Conservation (phyloP, 1,140 invertebrate genomes). For the Drosophila rhopaloa region DNA sequence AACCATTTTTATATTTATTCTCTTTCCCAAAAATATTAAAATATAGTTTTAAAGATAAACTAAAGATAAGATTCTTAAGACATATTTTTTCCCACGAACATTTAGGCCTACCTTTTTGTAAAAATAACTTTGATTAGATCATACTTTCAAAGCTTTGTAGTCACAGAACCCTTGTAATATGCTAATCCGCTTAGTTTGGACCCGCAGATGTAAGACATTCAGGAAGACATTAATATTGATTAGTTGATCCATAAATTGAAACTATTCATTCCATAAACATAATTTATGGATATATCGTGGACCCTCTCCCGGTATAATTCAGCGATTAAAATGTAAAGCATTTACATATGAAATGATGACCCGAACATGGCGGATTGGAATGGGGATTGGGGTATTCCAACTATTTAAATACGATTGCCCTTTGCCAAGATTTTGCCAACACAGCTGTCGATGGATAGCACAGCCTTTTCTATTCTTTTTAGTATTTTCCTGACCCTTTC, state of each 20-base stretch:
- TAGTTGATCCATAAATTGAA: constrained; percentile 51
- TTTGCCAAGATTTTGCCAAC: constrained; percentile 56
- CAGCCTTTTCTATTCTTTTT: neutral
- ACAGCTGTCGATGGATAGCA: constrained; percentile 50
- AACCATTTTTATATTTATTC: too few relatives aligned
- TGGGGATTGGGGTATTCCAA: neutral
- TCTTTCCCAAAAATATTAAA: too few relatives aligned
- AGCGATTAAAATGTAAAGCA: constrained; percentile 58
- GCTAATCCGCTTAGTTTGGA: constrained; percentile 12
- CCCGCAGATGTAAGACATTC: constrained; percentile 26
- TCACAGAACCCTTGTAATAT: constrained; percentile 26
- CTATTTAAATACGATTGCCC: constrained; percentile 35
- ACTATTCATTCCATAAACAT: constrained; percentile 37
- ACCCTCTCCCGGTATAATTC: constrained; percentile 45
- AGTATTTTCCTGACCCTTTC: neutral
- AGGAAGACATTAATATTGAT: constrained; percentile 62
- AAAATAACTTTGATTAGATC: constrained; percentile 21
- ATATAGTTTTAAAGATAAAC: too few relatives aligned
- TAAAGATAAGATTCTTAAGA: too few relatives aligned
- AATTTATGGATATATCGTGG: constrained; percentile 21
- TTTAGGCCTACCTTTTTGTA: neutral
- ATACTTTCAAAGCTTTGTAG: constrained; percentile 8
- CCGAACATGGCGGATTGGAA: neutral
- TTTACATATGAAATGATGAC: constrained; percentile 56
- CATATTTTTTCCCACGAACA: constrained; percentile 11